Conservation (phyloP, 1,140 invertebrate genomes). For the Bombus ignitus region DNA sequence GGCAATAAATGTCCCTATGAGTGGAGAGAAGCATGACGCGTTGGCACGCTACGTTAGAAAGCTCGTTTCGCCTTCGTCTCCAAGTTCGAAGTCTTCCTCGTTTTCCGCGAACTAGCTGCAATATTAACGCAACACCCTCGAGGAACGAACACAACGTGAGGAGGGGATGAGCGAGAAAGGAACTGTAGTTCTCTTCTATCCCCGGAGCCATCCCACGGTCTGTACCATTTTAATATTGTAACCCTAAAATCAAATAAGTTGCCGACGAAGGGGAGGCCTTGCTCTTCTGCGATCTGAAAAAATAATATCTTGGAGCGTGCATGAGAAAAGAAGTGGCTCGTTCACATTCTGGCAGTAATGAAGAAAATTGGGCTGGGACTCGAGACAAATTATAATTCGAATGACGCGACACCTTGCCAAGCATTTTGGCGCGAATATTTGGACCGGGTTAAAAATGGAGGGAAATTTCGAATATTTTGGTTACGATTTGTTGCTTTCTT, state of each 20-base stretch:
- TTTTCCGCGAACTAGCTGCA: slow-evolving; percentile 1
- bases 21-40: background rate
- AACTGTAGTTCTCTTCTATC: background rate
- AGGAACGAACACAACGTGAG: background rate
- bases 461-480: too few relatives aligned
- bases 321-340: background rate
- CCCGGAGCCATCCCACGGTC: background rate
- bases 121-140: slow-evolving; percentile 48
- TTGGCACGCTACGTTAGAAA: background rate
- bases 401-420: background rate
- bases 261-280: background rate
- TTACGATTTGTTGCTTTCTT: background rate
- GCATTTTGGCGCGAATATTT: background rate
- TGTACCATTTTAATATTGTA: slow-evolving; percentile 55
- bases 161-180: too few relatives aligned
- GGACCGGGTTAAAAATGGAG: too few relatives aligned
- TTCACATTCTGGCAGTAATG: background rate
- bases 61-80: background rate
- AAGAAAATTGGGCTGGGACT: background rate
- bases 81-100: background rate
- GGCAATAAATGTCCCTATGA: slow-evolving; percentile 8
- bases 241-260: slow-evolving; percentile 51
- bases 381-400: background rate
- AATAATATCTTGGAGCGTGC: background rate
- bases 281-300: background rate